Conservation (phyloP, 1,140 invertebrate species). For the Chrysoperla carnea region DNA sequence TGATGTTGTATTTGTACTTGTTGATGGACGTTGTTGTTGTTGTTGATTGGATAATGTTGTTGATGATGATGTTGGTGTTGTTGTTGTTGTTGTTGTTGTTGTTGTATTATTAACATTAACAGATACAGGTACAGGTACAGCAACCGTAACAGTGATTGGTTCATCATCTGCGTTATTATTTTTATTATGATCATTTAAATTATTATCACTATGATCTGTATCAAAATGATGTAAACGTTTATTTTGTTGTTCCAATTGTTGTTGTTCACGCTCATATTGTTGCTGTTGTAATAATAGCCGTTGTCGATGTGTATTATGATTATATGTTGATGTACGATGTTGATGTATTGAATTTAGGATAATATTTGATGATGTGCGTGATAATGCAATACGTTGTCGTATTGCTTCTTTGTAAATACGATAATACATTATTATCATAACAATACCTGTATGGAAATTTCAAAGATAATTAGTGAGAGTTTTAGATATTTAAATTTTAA, state of each 20-base stretch:
- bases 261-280: no score
- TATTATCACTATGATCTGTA: conserved; percentile 21
- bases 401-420: conserved; percentile 81
- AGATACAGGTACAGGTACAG: conserved; percentile 7
- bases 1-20: conserved; percentile 19
- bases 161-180: conserved; percentile 15
- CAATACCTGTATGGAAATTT: conserved; percentile 32
- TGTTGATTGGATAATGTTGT: conserved; percentile 15
- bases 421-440: conserved; percentile 87
- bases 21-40: conserved; percentile 22
- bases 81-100: no score
- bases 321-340: conserved; percentile 48
- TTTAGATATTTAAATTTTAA: no score
- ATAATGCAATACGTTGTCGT: conserved; percentile 68
- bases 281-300: no score
- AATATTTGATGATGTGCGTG: conserved; percentile 63
- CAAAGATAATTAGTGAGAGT: no score
- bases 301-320: conserved; percentile 40
- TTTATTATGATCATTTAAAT: conserved; percentile 13
- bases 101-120: background rate
- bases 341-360: conserved; percentile 65
- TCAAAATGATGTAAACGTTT: conserved; percentile 38
- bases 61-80: no score
- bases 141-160: conserved; percentile 33
- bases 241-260: no score